Evolutionary conservation across 2,888 invertebrate species (phyloP).

Genomic region (Perizoma affinitatum): DNA sequence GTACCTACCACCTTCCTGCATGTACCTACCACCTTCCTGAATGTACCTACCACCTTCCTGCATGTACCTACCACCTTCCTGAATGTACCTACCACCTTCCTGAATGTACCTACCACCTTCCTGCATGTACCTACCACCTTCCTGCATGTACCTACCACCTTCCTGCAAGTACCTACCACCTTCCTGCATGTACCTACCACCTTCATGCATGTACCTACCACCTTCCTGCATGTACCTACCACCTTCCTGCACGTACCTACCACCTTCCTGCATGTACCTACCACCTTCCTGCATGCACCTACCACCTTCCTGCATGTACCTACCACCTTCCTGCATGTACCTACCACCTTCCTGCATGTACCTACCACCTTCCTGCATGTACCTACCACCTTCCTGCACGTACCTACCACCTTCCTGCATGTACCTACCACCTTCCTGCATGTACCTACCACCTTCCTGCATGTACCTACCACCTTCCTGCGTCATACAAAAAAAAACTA

Average conservation of each 20-base stretch:
- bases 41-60: slow-evolving; percentile 33
- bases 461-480: slow-evolving; percentile 32
- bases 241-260: slow-evolving; percentile 32
- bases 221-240: slow-evolving; percentile 33
- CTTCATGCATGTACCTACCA: too few relatives aligned
- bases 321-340: slow-evolving; percentile 32
- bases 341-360: slow-evolving; percentile 32
- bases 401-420: slow-evolving; percentile 32
- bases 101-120: slow-evolving; percentile 34
- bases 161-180: slow-evolving; percentile 30
- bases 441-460: slow-evolving; percentile 35
- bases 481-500: slow-evolving; percentile 30
- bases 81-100: slow-evolving; percentile 33
- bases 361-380: slow-evolving; percentile 32
- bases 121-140: slow-evolving; percentile 31
- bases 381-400: slow-evolving; percentile 32
- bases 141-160: slow-evolving; percentile 31
- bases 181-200: too few relatives aligned
- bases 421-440: slow-evolving; percentile 32
- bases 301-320: slow-evolving; percentile 34
- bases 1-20: slow-evolving; percentile 32
- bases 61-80: slow-evolving; percentile 33
- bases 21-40: slow-evolving; percentile 33
- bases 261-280: slow-evolving; percentile 34
- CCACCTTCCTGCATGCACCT: slow-evolving; percentile 34